Evolutionary conservation across 2,888 invertebrate genomes (phyloP).

Genomic region (Lepidocyrtinus sp.): DNA sequence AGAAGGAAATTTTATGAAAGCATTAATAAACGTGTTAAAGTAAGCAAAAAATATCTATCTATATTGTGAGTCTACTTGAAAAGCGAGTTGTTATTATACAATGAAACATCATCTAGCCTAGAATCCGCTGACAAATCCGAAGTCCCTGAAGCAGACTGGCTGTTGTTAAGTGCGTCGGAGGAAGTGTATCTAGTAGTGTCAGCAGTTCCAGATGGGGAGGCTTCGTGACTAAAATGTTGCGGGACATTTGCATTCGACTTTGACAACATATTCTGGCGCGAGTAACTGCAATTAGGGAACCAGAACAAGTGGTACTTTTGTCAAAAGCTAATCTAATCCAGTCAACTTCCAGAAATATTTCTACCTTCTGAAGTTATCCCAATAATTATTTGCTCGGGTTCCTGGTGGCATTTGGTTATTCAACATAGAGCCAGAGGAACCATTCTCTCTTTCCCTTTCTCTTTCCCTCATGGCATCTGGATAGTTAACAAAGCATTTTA

Average conservation of each 20-base stretch:
- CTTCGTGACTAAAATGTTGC: slow-evolving; percentile 49
- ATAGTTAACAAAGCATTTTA: not conserved
- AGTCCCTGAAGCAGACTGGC: slow-evolving; percentile 17
- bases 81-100: too few species aligned
- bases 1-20: too few species aligned
- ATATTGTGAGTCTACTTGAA: too few species aligned
- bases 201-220: slow-evolving; percentile 42
- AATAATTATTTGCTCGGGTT: slow-evolving; percentile 92
- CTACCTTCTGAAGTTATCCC: slow-evolving; percentile 93
- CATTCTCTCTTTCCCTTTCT: slow-evolving; percentile 39
- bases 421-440: slow-evolving; percentile 72
- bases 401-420: slow-evolving; percentile 94
- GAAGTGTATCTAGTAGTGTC: slow-evolving; percentile 36
- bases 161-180: slow-evolving; percentile 41
- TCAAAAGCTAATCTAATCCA: too few species aligned
- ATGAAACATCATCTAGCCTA: too few species aligned
- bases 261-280: slow-evolving; percentile 88
- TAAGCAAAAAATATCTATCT: too few species aligned
- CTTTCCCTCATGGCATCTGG: slow-evolving; percentile 31
- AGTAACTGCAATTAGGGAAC: slow-evolving; percentile 81
- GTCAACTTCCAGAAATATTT: too few species aligned
- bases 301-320: too few species aligned
- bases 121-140: slow-evolving; percentile 21
- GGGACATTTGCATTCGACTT: slow-evolving; percentile 75
- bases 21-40: too few species aligned